phyloP scores from a whole-genome alignment of 2,797 vertebrate genomes.

The Brachyalestes nurse region DNA sequence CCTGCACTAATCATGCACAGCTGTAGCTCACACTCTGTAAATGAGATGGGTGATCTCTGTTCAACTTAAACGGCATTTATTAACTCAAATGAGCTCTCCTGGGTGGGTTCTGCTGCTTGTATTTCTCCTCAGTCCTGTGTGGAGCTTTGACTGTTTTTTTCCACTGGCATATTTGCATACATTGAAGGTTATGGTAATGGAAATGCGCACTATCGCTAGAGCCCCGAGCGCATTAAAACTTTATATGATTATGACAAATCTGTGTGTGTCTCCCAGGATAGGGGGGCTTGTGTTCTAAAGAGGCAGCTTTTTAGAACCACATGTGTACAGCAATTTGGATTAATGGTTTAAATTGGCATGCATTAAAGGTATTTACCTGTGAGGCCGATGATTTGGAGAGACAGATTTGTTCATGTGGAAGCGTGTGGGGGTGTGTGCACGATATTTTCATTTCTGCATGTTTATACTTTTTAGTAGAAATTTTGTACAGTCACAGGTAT shows the following conservation, averaged over 20 bases:
- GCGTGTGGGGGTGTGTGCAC: background rate
- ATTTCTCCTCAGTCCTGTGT: conserved; percentile 48
- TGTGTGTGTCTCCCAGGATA: conserved; percentile 42
- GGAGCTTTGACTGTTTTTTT: conserved; percentile 52
- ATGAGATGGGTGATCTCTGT: conserved; percentile 36
- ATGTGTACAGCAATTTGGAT: conserved; percentile 40
- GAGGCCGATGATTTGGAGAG: conserved; percentile 21
- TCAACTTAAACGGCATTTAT: conserved; percentile 48
- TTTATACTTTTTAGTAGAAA: background rate
- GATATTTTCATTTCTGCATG: background rate
- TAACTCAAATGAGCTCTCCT: conserved; percentile 49
- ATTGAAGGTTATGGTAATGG: conserved; percentile 34
- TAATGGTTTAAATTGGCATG: conserved; percentile 40
- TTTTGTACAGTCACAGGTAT: background rate
- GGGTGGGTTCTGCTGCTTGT: conserved; percentile 30
- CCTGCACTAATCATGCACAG: conserved; percentile 43
- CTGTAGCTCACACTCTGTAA: conserved; percentile 42
- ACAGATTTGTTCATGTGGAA: conserved; percentile 1
- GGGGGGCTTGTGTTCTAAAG: conserved; percentile 23
- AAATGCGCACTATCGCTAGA: conserved; percentile 35
- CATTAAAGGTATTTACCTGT: conserved; percentile 37
- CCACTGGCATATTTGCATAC: conserved; percentile 53
- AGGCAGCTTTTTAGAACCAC: conserved; percentile 43
- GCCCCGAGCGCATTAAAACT: conserved; percentile 33
- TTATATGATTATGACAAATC: conserved; percentile 49